Conservation (phyloP, 1,140 invertebrate species). For the Dreissena rostriformis region DNA sequence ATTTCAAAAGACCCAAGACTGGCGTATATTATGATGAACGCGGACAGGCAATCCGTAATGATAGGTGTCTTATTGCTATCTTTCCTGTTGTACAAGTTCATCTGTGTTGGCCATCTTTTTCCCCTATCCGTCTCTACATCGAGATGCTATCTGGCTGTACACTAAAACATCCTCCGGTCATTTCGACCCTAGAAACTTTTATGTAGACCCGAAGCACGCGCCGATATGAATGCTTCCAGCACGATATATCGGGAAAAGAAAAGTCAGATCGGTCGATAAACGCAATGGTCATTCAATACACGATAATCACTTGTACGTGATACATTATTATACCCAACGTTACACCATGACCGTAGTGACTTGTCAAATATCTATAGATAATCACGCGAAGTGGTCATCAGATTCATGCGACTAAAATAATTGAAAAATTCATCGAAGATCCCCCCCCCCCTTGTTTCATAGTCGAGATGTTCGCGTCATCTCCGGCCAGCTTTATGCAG, state of each 20-base stretch:
- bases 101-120: slow-evolving; percentile 51
- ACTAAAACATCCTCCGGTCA: slow-evolving; percentile 54
- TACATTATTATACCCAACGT: background rate
- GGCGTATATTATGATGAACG: slow-evolving; percentile 27
- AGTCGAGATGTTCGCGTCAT: background rate
- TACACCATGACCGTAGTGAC: background rate
- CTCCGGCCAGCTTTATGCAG: slow-evolving; percentile 50
- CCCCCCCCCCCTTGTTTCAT: background rate
- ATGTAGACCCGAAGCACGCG: slow-evolving; percentile 6
- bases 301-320: background rate
- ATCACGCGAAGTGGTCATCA: background rate
- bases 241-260: background rate
- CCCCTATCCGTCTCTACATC: slow-evolving; percentile 39
- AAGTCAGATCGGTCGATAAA: background rate
- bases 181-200: slow-evolving; percentile 33
- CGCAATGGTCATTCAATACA: background rate
- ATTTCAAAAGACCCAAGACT: background rate
- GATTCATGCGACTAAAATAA: background rate
- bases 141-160: slow-evolving; percentile 15
- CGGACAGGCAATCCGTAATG: slow-evolving; percentile 41
- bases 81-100: slow-evolving; percentile 43
- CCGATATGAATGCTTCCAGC: background rate
- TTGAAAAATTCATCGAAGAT: slow-evolving; percentile 10
- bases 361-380: background rate
- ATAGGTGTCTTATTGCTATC: slow-evolving; percentile 49